Conservation (phyloP, 1,140 invertebrate genomes). For the Thereuonema tuberculata region DNA sequence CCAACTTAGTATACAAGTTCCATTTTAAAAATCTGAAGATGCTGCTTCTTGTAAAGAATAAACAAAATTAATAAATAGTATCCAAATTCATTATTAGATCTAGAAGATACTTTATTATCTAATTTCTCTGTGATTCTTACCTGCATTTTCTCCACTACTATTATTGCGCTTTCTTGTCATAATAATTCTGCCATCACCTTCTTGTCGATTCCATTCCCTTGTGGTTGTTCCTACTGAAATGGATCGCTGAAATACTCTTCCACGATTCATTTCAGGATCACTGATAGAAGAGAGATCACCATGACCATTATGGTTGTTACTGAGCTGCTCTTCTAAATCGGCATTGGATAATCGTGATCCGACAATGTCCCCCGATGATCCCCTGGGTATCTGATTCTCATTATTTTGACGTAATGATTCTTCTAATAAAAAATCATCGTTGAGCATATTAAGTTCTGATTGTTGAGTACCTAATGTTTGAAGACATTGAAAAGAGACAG, state of each 20-base stretch:
- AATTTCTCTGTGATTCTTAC: too few species aligned
- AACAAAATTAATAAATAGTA: not conserved
- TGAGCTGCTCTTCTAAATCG: not conserved
- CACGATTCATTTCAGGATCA: conserved; percentile 33
- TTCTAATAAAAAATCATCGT: conserved; percentile 41
- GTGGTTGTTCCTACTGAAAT: conserved; percentile 48
- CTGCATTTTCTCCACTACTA: conserved; percentile 50
- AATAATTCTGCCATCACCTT: conserved; percentile 43
- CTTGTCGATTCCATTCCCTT: conserved; percentile 43
- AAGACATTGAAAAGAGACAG: conserved; percentile 51
- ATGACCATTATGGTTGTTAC: not conserved
- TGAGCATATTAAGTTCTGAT: conserved; percentile 27
- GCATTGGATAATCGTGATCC: not conserved
- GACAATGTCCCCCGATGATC: not conserved
- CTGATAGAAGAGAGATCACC: not conserved
- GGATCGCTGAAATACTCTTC: conserved; percentile 47
- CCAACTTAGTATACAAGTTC: too few species aligned
- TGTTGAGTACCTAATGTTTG: conserved; percentile 45
- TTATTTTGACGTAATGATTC: conserved; percentile 32
- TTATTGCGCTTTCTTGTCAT: conserved; percentile 52
- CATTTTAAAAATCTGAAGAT: too few species aligned
- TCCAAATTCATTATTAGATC: not conserved
- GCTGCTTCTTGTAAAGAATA: too few species aligned
- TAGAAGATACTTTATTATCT: too few species aligned
- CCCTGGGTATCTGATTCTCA: not conserved